phyloP scores from a whole-genome alignment of 2,888 invertebrate genomes.

The Malachius bipustulatus region DNA sequence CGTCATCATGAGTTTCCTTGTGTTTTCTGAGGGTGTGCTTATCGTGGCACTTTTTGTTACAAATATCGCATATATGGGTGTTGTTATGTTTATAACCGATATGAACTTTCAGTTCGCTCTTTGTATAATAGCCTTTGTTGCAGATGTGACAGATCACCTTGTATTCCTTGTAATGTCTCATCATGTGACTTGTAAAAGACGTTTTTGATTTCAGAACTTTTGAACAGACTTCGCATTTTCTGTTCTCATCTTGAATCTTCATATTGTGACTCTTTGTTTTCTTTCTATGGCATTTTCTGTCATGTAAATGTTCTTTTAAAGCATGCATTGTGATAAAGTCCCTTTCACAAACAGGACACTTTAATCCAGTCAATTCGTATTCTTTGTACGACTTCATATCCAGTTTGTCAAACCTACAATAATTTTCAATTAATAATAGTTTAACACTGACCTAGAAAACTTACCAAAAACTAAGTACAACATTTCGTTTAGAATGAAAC shows the following conservation, averaged over 20 bases:
- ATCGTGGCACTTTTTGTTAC: slow-evolving; percentile 23
- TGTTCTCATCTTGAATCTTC: slow-evolving; percentile 16
- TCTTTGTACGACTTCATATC: too few relatives aligned
- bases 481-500: too few relatives aligned
- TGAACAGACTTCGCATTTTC: slow-evolving; percentile 39
- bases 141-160: slow-evolving; percentile 20
- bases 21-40: slow-evolving; percentile 22
- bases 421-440: too few relatives aligned
- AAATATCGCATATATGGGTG: slow-evolving; percentile 22
- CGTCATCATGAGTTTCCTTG: slow-evolving; percentile 21
- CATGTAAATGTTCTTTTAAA: too few relatives aligned
- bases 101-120: slow-evolving; percentile 17
- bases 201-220: slow-evolving; percentile 36
- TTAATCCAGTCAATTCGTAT: too few relatives aligned
- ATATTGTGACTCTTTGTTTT: too few relatives aligned
- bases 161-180: slow-evolving; percentile 9
- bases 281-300: too few relatives aligned
- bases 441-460: too few relatives aligned
- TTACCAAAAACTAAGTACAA: too few relatives aligned
- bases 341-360: too few relatives aligned
- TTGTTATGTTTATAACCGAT: slow-evolving; percentile 4
- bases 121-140: slow-evolving; percentile 18
- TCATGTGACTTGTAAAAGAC: slow-evolving; percentile 9
- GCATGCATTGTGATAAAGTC: too few relatives aligned
- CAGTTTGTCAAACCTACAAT: too few relatives aligned